Conservation (phyloP, 2,113 vertebrate species). For the Scartelaos histophorus region DNA sequence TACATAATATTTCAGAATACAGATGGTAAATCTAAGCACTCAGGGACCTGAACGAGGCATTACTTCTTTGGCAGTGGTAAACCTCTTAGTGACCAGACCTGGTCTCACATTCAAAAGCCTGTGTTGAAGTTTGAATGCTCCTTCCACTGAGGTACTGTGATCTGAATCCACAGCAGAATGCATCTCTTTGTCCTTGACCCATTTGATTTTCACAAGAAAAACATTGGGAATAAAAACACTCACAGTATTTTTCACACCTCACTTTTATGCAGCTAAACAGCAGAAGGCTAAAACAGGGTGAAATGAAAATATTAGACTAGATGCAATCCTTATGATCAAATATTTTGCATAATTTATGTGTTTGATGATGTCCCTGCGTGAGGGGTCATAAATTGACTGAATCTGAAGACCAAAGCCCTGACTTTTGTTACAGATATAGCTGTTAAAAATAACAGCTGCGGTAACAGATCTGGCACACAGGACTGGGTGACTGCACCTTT, state of each 20-base stretch:
- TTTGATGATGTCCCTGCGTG: background rate
- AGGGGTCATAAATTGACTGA: background rate
- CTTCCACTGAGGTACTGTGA: background rate
- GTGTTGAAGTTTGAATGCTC: background rate
- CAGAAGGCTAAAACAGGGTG: background rate
- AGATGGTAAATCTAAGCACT: no score
- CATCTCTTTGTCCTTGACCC: background rate
- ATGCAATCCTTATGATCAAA: background rate
- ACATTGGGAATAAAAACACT: background rate
- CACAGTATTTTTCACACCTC: constrained; percentile 3
- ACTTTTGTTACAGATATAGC: background rate
- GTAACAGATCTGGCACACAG: background rate
- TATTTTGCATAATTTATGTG: background rate
- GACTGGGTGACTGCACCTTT: constrained; percentile 9
- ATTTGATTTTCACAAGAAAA: background rate
- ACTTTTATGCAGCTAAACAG: background rate
- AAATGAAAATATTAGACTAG: background rate
- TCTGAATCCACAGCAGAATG: background rate
- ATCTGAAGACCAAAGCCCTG: background rate
- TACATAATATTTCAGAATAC: no score
- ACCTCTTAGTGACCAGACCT: background rate
- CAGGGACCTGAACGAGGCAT: background rate
- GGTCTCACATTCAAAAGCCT: background rate
- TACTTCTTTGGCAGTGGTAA: no score
- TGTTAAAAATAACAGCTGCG: background rate